Percentiles rank a stretch among this genome's conserved stretches.
Evolutionary conservation across 1,140 invertebrate species (phyloP).

Genomic region (Drosophila murphyi): DNA sequence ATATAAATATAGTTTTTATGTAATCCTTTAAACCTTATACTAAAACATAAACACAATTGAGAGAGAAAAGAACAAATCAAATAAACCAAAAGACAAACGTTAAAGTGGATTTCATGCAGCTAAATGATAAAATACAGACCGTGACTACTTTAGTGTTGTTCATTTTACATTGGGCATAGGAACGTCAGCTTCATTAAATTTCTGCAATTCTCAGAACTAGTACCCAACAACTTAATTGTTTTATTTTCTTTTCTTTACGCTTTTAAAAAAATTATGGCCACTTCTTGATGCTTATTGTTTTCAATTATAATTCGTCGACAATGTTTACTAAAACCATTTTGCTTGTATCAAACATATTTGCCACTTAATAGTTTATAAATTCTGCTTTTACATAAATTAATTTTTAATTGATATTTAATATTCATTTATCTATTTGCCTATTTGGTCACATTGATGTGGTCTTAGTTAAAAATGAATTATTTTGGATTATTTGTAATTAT

Average conservation of each 20-base stretch:
- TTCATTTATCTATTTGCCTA: slow-evolving; percentile 1
- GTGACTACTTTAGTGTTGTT: background rate
- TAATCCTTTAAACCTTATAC: too few relatives aligned
- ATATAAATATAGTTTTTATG: too few relatives aligned
- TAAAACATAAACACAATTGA: slow-evolving; percentile 1
- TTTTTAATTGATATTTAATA: slow-evolving; percentile 5
- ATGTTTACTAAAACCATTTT: background rate
- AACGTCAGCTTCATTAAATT: slow-evolving; percentile 9
- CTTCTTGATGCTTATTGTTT: background rate
- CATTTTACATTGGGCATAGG: background rate
- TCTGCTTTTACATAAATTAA: background rate
- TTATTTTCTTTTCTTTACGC: background rate
- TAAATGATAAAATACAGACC: background rate
- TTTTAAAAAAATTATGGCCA: background rate
- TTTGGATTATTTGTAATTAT: slow-evolving; percentile 7
- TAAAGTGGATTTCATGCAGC: background rate
- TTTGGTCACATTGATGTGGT: slow-evolving; percentile 13
- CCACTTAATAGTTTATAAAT: background rate
- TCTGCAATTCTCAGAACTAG: background rate
- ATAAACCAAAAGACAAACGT: background rate
- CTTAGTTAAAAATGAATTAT: background rate
- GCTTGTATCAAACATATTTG: background rate
- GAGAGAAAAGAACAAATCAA: background rate
- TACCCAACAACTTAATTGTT: background rate
- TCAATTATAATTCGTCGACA: background rate